phyloP scores from a whole-genome alignment of 2,888 invertebrate species.

The Ormia ochracea region DNA sequence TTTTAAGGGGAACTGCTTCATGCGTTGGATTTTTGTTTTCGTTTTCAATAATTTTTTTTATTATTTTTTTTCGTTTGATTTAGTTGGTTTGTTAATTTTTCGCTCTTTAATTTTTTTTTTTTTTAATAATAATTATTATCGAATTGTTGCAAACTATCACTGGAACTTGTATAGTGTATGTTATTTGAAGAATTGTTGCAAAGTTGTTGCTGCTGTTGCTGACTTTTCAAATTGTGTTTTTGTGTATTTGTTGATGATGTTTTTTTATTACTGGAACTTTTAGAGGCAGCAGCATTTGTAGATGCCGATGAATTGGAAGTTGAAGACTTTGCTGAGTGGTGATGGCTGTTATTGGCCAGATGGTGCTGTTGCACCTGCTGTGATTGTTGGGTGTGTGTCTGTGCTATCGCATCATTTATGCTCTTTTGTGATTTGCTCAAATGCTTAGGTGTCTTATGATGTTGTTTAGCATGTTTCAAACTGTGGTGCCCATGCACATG shows the following conservation, averaged over 20 bases:
- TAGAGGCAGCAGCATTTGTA: conserved; percentile 12
- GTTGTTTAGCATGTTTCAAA: conserved; percentile 68
- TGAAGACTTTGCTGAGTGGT: conserved; percentile 37
- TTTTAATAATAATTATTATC: conserved; percentile 69
- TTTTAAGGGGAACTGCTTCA: neutral
- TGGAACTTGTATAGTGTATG: conserved; percentile 73
- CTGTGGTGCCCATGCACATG: conserved; percentile 70
- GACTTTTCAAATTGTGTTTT: conserved; percentile 41
- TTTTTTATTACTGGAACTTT: conserved; percentile 49
- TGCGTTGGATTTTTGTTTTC: neutral
- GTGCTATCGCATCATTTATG: conserved; percentile 56
- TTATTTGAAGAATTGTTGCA: conserved; percentile 61
- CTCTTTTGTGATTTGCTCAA: conserved; percentile 62
- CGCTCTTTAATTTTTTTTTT: neutral
- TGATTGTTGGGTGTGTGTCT: conserved; percentile 52
- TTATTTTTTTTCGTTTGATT: neutral
- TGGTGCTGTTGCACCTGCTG: neutral
- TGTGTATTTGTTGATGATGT: conserved; percentile 5
- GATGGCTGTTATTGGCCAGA: neutral
- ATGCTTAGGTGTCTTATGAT: conserved; percentile 58
- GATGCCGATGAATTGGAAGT: conserved; percentile 46
- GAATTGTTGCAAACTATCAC: conserved; percentile 75
- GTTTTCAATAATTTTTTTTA: conserved; percentile 6
- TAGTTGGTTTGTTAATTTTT: neutral
- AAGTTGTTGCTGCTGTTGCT: conserved; percentile 62